Percentiles rank a stretch among this genome's conserved stretches.
Conservation (phyloP, 2,888 invertebrate species). For the Caenorhabditis angaria region DNA sequence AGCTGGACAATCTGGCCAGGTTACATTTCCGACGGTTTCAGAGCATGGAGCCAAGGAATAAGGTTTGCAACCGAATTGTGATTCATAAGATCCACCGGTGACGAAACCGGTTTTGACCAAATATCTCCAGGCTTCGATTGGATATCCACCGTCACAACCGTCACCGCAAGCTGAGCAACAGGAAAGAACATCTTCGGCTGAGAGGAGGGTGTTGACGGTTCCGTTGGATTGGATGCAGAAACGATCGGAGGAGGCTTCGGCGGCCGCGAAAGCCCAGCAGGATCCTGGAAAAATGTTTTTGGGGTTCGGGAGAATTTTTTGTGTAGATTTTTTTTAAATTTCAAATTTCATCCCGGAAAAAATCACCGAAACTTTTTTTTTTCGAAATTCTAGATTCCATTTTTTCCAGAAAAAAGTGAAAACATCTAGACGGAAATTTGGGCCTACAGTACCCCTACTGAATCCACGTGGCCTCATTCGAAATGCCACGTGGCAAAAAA, state of each 20-base stretch:
- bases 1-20: conserved; percentile 55
- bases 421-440: neutral
- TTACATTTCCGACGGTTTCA: conserved; percentile 83
- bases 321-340: no score
- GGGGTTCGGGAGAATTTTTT: no score
- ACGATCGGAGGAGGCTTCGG: conserved; percentile 75
- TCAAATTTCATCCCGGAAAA: neutral
- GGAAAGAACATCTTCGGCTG: conserved; percentile 74
- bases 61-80: conserved; percentile 83
- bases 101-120: conserved; percentile 85
- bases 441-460: no score
- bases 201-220: conserved; percentile 65
- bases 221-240: conserved; percentile 74
- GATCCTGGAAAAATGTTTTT: conserved; percentile 76
- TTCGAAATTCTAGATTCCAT: no score
- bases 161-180: conserved; percentile 58
- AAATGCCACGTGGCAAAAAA: no score
- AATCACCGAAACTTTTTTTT: neutral
- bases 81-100: conserved; percentile 80
- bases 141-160: conserved; percentile 83
- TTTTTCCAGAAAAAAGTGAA: no score
- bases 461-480: no score
- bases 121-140: conserved; percentile 85
- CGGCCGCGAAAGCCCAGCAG: conserved; percentile 80
- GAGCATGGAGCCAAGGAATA: conserved; percentile 88